Conservation (phyloP, 2,888 invertebrate genomes). For the Lepidocyrtinus sp. region DNA sequence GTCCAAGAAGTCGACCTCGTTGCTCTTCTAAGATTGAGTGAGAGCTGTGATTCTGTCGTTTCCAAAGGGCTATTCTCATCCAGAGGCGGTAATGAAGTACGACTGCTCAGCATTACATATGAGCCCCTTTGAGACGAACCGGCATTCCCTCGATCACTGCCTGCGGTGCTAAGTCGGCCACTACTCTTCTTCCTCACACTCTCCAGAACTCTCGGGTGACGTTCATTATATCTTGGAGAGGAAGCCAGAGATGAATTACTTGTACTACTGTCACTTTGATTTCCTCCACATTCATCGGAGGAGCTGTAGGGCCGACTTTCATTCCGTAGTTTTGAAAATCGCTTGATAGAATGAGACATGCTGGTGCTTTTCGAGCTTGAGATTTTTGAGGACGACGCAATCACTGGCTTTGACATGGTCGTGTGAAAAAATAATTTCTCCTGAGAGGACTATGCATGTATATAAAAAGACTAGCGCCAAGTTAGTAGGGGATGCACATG, state of each 20-base stretch:
- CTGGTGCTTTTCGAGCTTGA: not conserved
- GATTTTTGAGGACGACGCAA: not conserved
- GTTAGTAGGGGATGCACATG: not conserved
- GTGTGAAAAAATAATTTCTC: not conserved
- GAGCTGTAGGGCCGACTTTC: not conserved
- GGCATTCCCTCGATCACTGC: slow-evolving; percentile 3
- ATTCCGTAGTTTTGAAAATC: not conserved
- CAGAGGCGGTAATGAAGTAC: slow-evolving; percentile 40
- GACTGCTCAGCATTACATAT: slow-evolving; percentile 38
- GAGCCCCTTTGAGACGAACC: slow-evolving; percentile 32
- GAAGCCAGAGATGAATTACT: slow-evolving; percentile 53
- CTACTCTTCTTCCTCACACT: slow-evolving; percentile 21
- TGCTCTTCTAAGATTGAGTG: slow-evolving; percentile 41
- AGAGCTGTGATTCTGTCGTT: slow-evolving; percentile 42
- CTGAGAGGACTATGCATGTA: not conserved
- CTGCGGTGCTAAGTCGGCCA: not conserved
- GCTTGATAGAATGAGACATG: not conserved
- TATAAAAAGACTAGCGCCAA: not conserved
- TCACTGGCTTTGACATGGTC: slow-evolving; percentile 3
- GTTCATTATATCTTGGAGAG: slow-evolving; percentile 47
- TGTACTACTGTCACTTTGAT: slow-evolving; percentile 41
- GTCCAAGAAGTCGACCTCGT: slow-evolving; percentile 53
- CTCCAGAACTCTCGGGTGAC: slow-evolving; percentile 32
- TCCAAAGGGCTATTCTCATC: slow-evolving; percentile 43
- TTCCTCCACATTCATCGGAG: slow-evolving; percentile 21